Evolutionary conservation across 1,140 invertebrate species (phyloP).

Genomic region (Copidosoma floridanum): DNA sequence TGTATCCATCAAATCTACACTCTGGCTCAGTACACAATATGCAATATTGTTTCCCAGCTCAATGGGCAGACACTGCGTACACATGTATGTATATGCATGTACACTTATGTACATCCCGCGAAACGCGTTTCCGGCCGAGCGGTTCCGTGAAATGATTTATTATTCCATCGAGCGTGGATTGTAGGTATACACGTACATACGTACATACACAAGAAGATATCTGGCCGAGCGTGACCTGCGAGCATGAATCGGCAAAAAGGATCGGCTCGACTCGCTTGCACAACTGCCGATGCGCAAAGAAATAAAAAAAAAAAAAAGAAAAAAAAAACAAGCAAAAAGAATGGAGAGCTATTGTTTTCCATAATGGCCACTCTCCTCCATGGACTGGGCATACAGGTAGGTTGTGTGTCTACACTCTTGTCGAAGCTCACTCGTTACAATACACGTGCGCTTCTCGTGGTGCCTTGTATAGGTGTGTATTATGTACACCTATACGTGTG

Average conservation of each 20-base stretch:
- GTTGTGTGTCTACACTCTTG: not conserved
- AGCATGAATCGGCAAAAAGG: conserved; percentile 49
- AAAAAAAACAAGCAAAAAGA: not conserved
- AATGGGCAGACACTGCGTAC: too few relatives aligned
- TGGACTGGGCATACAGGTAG: not conserved
- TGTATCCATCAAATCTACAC: too few relatives aligned
- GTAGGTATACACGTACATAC: too few relatives aligned
- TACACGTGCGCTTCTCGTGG: too few relatives aligned
- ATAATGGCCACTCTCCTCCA: conserved; percentile 34
- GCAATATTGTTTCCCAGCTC: conserved; percentile 20
- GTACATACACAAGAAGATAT: too few relatives aligned
- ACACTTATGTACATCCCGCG: too few relatives aligned
- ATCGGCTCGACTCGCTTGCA: conserved; percentile 31
- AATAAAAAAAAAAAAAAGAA: not conserved
- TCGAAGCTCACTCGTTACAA: not conserved
- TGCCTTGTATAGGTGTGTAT: too few relatives aligned
- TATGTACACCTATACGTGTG: too few relatives aligned
- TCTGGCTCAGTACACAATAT: too few relatives aligned
- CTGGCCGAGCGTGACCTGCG: conserved; percentile 50
- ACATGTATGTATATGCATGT: conserved; percentile 26
- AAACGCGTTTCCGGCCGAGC: conserved; percentile 54
- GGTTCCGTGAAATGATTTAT: conserved; percentile 56
- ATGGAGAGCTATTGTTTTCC: conserved; percentile 45
- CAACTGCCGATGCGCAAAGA: conserved; percentile 7
- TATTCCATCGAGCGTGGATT: conserved; percentile 51